Base-by-base conservation (phyloP, 2,888 invertebrate genomes). In the Embidobia sp. region DNA sequence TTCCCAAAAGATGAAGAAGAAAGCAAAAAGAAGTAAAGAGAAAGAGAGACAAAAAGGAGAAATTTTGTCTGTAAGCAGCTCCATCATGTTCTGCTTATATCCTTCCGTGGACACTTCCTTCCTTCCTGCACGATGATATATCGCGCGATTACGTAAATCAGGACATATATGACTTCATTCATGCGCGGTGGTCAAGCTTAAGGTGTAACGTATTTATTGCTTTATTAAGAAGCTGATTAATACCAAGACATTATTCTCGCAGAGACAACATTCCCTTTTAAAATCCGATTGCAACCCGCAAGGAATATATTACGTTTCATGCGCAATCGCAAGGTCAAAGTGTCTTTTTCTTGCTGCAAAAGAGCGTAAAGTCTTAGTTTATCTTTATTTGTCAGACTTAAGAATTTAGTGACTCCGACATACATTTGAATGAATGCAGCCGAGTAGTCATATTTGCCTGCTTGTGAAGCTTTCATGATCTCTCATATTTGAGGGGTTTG, bases 141-240 rank as follows among this genome's bases (percentile, higher is more conserved):
- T 76, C 61, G 57, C 48, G 22, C 55, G 77, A 77, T 80, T 80
- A 80, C 79, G 73, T 77, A 79, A 79, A 81, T 81, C 75, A 67
- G 74, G 66, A 63, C 67, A 40, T 67, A 67, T 73, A 76, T 53
- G 77, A 64, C 69, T 75, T 49, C 44, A 72, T 67, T 74, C 51
- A 42, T 44, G 13, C 46, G 51, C 46, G 53, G 37, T 59, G 66
- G 59, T 53, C 59, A 26, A 51, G 57, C 63, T 73, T 73, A 73
- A 37, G 8, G 26, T 19, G 26, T n/a, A 18, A 15, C n/a, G 33
- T 48, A 61, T 75, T 75, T 61, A 55, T 63, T 33, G 29, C 59
- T 75, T 67, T 74, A 67, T 74, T 74, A 61, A 67, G 53, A 46
- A 53, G 44, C 73, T 59, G 72, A 63, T 73, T 73, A 64, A 73